These are phyloP conservation scores for Echinometra lucunter DNA, from an alignment of 53 echinoderm and acorn worm species.

Conservation along the genomic window DNA sequence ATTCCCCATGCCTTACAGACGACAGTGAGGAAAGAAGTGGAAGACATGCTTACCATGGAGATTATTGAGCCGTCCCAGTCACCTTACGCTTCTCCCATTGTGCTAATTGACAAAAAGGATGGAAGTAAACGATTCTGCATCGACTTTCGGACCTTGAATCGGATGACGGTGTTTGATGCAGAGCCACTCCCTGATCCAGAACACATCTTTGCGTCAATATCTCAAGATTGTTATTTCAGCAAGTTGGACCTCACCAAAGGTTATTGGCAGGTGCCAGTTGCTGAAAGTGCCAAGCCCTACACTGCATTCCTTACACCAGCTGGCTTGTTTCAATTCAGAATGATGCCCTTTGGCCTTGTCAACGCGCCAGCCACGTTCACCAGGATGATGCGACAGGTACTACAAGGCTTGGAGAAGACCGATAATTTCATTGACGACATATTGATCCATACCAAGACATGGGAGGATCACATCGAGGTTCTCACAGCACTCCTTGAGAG, in stretches of 20 bases:
- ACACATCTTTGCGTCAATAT: constrained; percentile 44
- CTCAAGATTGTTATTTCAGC: constrained; percentile 42
- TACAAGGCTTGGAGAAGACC: background rate
- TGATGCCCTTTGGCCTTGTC: background rate
- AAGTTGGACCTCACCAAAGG: constrained; percentile 36
- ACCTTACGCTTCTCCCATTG: constrained; percentile 45
- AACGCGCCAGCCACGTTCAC: background rate
- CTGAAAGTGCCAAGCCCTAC: background rate
- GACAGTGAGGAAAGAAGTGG: constrained; percentile 55
- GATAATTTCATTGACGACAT: background rate
- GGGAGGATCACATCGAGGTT: background rate
- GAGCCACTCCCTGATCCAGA: constrained; percentile 64
- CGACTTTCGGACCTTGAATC: constrained; percentile 62
- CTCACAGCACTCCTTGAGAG: background rate
- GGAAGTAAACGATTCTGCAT: constrained; percentile 62
- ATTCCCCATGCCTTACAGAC: no score
- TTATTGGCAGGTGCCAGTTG: background rate
- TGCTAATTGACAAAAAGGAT: constrained; percentile 53
- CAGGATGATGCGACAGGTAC: background rate
- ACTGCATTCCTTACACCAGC: background rate
- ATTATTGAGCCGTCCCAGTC: constrained; percentile 51
- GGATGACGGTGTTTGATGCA: constrained; percentile 59
- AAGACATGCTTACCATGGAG: constrained; percentile 57
- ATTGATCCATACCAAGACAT: background rate
- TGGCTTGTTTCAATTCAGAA: background rate